Evolutionary conservation across 2,113 vertebrate genomes (phyloP).

Genomic region (Myiagra hebetior): DNA sequence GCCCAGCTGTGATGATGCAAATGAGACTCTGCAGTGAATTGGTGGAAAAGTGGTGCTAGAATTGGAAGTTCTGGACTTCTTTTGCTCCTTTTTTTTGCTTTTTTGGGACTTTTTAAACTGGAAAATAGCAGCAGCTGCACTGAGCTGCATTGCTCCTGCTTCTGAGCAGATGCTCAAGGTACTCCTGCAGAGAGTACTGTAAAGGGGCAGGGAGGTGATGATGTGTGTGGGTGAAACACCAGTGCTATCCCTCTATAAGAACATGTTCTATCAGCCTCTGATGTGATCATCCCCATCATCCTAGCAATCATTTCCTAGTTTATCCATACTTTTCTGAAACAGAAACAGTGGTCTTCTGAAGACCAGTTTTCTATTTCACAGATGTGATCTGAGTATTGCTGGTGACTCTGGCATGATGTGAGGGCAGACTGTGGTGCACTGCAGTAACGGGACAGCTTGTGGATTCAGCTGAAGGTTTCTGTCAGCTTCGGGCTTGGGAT

Average conservation of each 20-base stretch:
- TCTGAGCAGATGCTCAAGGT: background rate
- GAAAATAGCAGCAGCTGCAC: background rate
- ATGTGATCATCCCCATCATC: background rate
- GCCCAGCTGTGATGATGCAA: rapidly evolving
- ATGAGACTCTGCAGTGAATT: background rate
- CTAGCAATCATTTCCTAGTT: background rate
- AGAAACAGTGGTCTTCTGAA: background rate
- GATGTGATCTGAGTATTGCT: background rate
- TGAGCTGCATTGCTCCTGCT: background rate
- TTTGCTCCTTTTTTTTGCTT: background rate
- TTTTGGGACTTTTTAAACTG: background rate
- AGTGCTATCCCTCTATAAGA: background rate
- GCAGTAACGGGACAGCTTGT: background rate
- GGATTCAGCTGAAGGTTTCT: background rate
- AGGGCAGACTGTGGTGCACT: background rate
- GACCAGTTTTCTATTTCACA: background rate
- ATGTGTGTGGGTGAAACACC: background rate
- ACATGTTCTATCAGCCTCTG: background rate
- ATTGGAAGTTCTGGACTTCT: background rate
- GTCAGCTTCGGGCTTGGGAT: background rate
- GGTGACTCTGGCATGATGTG: background rate
- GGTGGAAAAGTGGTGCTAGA: background rate
- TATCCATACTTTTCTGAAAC: background rate
- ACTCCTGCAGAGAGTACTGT: background rate
- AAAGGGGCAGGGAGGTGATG: background rate